Evolutionary conservation across 2,797 vertebrate genomes (phyloP), one percentile per base, ranked within the genome.

Genomic region (Peromyscus attwateri): DNA sequence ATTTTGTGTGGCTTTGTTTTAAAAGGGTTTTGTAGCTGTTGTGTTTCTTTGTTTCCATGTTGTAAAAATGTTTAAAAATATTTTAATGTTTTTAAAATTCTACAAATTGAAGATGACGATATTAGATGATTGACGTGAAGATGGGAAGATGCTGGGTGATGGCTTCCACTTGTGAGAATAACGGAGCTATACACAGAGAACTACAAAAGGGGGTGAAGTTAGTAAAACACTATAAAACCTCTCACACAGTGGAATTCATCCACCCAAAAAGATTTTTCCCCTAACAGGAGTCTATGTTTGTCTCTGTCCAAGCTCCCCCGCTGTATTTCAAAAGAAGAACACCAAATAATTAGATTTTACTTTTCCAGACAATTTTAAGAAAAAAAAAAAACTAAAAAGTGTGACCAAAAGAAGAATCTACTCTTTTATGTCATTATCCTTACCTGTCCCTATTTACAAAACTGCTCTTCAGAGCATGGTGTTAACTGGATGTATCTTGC

Each of bases 1-100:
- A 55, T 83, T 83, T 92, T 95, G 91, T 83, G 82, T 95, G 91
- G 17, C 73, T 80, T 87, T 29, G 9, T 37, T 77, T 25, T 14
- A 66, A 73, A 90, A 3, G 19, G 68, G 77, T 66, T 81, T 17
- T 84, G 75, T 40, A 27, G 27, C 25, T 19, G 9, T 60, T 73
- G 13, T 70, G 55, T 71, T 57, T 70, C 27, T 49, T 43, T 55
- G 60, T 43, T 11, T 27, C 40, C 29, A 21, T 80, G 0, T 80
- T 88, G 19, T 11, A 77, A 82, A 91, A 90, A 55, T 37, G 34
- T 17, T 82, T 60, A 55, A 46, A 12, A 27, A 19, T 21, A 43
- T 31, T 84, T 64, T 92, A 71, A 60, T 23, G 16, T 37, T 31
- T 19, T 82, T 52, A 89, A 16, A 29, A 91, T 83, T 46, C 1